Percentiles rank a stretch among this genome's conserved stretches.
Evolutionary conservation across 1,140 invertebrate genomes (phyloP).

Genomic region (Tachypleus tridentatus): DNA sequence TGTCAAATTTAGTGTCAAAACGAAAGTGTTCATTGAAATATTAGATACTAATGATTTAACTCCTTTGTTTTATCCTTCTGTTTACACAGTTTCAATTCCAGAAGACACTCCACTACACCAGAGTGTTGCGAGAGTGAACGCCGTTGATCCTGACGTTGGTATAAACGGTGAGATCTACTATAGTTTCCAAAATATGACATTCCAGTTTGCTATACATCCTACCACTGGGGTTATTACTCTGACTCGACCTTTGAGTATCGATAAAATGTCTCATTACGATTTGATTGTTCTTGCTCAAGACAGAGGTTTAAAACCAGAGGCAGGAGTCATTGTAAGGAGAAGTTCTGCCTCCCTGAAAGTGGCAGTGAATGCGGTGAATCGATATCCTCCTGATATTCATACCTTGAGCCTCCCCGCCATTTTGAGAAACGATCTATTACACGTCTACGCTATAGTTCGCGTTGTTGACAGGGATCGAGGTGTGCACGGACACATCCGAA

Average conservation of each 20-base stretch:
- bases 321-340: conserved; percentile 38
- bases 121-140: conserved; percentile 38
- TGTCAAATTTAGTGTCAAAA: conserved; percentile 20
- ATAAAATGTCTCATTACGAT: conserved; percentile 27
- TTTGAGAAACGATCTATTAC: conserved; percentile 24
- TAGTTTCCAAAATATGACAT: conserved; percentile 63
- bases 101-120: conserved; percentile 74
- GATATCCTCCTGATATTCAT: conserved; percentile 50
- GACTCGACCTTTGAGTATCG: conserved; percentile 52
- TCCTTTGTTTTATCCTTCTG: conserved; percentile 68
- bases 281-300: conserved; percentile 70
- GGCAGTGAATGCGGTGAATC: conserved; percentile 68
- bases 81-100: conserved; percentile 65
- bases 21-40: conserved; percentile 61
- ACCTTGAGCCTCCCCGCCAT: conserved; percentile 11
- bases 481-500: conserved; percentile 55
- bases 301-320: conserved; percentile 52
- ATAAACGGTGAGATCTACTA: conserved; percentile 93
- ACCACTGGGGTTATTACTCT: conserved; percentile 80
- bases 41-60: conserved; percentile 83
- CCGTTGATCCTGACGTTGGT: conserved; percentile 87
- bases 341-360: conserved; percentile 60
- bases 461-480: conserved; percentile 71
- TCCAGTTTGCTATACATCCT: conserved; percentile 81
- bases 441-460: conserved; percentile 79